A percentile compares a stretch with the other conserved stretches of the same genome.
These are phyloP conservation scores for Erinaceus europaeus DNA, from an alignment of 2,113 vertebrate species.

Conservation along the genomic window DNA sequence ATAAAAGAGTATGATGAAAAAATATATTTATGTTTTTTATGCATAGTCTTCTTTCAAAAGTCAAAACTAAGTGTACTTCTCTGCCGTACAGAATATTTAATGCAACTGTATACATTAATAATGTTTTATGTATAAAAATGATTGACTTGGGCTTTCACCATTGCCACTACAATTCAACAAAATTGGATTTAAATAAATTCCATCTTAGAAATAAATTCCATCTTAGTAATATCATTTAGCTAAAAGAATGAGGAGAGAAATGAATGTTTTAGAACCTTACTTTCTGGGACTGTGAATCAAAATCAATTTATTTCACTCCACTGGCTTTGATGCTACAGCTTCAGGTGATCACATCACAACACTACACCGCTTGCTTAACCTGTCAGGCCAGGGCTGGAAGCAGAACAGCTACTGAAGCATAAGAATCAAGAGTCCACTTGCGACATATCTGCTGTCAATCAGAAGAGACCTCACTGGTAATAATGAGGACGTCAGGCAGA, in stretches of 20 bases:
- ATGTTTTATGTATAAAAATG: neutral
- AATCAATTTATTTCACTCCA: constrained; percentile 6
- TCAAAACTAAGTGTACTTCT: neutral
- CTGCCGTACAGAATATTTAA: neutral
- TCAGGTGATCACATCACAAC: neutral
- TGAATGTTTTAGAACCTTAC: neutral
- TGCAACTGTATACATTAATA: neutral
- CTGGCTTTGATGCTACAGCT: neutral
- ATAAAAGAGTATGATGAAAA: neutral
- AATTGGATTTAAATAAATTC: constrained; percentile 37
- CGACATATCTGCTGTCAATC: neutral
- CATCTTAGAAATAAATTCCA: constrained; percentile 17
- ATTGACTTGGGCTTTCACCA: neutral
- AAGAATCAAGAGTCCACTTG: neutral
- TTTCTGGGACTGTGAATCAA: constrained; percentile 39
- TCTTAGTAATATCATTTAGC: neutral
- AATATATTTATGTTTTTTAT: neutral
- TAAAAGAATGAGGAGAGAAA: neutral
- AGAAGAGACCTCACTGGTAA: neutral
- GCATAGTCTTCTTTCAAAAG: neutral
- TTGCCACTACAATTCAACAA: neutral
- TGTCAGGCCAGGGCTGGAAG: neutral
- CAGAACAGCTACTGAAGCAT: neutral
- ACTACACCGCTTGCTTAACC: neutral
- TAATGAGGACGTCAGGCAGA: neutral